Conservation (phyloP, 2,888 invertebrate genomes). For the Sminthurides aquaticus region DNA sequence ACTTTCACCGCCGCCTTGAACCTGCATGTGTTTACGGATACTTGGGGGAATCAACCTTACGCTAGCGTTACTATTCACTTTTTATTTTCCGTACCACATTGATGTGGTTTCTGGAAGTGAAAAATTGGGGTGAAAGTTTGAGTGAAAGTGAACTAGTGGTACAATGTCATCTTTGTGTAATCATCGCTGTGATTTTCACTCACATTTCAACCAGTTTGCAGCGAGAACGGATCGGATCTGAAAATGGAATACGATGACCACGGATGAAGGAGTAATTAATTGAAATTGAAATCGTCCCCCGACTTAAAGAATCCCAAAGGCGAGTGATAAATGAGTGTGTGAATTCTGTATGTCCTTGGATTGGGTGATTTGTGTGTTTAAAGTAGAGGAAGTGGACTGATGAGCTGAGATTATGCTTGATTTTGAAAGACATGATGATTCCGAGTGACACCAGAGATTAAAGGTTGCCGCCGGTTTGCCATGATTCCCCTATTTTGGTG, state of each 20-base stretch:
- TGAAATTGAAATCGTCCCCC: background rate
- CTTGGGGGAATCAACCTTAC: too few relatives aligned
- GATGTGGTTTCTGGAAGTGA: too few relatives aligned
- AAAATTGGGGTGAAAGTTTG: too few relatives aligned
- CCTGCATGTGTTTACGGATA: too few relatives aligned
- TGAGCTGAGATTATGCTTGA: background rate
- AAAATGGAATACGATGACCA: constrained; percentile 44
- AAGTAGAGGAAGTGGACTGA: background rate
- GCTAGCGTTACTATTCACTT: too few relatives aligned
- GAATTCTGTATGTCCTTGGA: too few relatives aligned
- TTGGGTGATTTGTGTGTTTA: too few relatives aligned
- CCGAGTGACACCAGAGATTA: background rate
- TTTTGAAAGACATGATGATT: background rate
- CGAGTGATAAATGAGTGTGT: background rate
- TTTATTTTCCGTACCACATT: too few relatives aligned
- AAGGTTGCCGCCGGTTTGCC: too few relatives aligned
- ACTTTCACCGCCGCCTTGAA: too few relatives aligned
- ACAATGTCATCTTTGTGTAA: background rate
- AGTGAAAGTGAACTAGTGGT: background rate
- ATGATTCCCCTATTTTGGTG: too few relatives aligned
- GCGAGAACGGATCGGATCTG: constrained; percentile 8
- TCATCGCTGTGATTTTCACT: background rate
- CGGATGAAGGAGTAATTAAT: constrained; percentile 33
- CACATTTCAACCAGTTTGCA: background rate
- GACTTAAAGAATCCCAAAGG: background rate